Conservation (phyloP, 2,113 vertebrate species). For the Cettia cetti region DNA sequence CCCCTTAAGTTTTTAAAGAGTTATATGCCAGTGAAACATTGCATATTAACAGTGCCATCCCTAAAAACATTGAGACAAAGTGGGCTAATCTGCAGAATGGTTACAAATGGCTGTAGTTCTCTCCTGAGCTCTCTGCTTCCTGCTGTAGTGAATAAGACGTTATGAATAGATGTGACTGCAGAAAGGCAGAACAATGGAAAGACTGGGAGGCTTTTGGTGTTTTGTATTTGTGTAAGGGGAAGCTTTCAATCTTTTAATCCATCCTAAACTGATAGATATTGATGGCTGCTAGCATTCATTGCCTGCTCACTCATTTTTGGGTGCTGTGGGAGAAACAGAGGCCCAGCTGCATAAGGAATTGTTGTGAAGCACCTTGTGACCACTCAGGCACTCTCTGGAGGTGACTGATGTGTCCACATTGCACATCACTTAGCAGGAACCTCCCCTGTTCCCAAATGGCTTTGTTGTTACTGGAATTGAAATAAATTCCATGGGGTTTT, state of each 20-base stretch:
- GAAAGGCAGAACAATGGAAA: background rate
- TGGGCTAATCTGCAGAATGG: background rate
- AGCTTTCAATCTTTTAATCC: background rate
- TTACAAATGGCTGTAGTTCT: background rate
- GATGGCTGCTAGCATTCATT: background rate
- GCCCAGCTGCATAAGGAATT: background rate
- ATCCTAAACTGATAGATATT: constrained; percentile 30
- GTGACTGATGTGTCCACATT: background rate
- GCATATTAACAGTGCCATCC: background rate
- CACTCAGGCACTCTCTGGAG: background rate
- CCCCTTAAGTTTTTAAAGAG: background rate
- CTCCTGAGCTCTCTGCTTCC: background rate
- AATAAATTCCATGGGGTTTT: background rate
- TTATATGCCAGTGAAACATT: background rate
- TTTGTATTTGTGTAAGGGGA: background rate
- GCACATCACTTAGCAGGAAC: background rate
- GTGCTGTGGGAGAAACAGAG: background rate
- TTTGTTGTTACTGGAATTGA: background rate
- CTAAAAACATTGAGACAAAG: background rate
- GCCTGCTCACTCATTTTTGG: background rate
- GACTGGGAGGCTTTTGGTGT: background rate
- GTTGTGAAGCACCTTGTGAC: background rate
- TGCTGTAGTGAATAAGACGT: background rate
- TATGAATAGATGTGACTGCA: background rate
- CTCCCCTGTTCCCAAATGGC: background rate